Percentiles rank a stretch among this genome's conserved stretches.
phyloP scores from a whole-genome alignment of 1,140 invertebrate genomes.

The Eciton burchellii region DNA sequence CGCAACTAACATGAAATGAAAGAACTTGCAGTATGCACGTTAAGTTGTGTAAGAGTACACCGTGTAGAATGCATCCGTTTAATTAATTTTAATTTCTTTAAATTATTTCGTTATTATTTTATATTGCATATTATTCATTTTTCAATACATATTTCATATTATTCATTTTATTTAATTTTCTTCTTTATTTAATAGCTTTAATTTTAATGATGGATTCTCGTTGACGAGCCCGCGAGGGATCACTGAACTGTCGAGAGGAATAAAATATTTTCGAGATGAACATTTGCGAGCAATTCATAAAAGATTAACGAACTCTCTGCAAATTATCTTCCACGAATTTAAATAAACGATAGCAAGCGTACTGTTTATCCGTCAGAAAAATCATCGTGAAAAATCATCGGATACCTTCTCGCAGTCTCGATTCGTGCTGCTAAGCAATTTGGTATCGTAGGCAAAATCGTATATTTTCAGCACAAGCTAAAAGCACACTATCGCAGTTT shows the following conservation, averaged over 20 bases:
- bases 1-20: not conserved
- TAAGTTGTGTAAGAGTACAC: no score
- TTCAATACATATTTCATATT: no score
- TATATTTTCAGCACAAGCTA: not conserved
- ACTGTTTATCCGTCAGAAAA: no score
- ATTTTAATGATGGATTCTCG: not conserved
- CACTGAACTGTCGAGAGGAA: constrained; percentile 5
- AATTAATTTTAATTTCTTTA: no score
- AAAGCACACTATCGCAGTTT: not conserved
- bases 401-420: not conserved
- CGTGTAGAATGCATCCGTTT: no score
- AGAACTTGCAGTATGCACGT: constrained; percentile 20
- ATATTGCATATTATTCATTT: no score
- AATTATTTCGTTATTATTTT: no score
- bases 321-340: not conserved
- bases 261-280: not conserved
- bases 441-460: not conserved
- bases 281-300: not conserved
- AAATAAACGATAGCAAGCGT: not conserved
- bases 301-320: not conserved
- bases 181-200: not conserved
- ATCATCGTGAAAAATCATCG: no score
- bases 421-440: not conserved
- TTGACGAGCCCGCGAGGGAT: not conserved
- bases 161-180: no score